Percentiles rank a stretch among this genome's conserved stretches.
These are phyloP conservation scores for Heliconius hermathena DNA, from an alignment of 1,140 invertebrate species.

Conservation along the genomic window DNA sequence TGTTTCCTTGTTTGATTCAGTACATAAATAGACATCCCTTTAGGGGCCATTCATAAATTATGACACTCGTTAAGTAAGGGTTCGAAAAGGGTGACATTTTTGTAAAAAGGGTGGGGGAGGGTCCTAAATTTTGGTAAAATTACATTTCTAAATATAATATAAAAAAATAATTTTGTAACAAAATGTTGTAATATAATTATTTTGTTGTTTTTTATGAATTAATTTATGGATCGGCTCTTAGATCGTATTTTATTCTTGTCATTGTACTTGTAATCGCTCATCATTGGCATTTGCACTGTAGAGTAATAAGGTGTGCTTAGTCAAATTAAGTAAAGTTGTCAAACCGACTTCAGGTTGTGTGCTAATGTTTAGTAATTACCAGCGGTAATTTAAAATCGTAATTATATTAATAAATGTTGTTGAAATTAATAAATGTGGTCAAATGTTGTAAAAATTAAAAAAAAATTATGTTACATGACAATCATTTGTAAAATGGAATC, in stretches of 20 bases:
- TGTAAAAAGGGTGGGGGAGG: too few relatives aligned
- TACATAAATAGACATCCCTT: neutral
- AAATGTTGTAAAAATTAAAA: constrained; percentile 24
- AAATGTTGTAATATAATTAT: too few relatives aligned
- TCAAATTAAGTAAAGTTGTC: constrained; percentile 61
- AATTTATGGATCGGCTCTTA: too few relatives aligned
- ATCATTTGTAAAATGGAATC: constrained; percentile 49
- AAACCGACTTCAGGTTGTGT: constrained; percentile 76
- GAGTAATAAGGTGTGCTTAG: constrained; percentile 60
- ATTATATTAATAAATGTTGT: constrained; percentile 29
- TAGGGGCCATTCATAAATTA: too few relatives aligned
- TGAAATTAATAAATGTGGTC: constrained; percentile 37
- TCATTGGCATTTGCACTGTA: constrained; percentile 52
- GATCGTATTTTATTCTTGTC: neutral
- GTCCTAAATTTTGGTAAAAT: too few relatives aligned
- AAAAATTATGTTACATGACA: constrained; percentile 41
- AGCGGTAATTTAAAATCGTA: constrained; percentile 34
- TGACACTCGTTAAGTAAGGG: too few relatives aligned
- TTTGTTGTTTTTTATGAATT: too few relatives aligned
- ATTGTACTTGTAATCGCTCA: constrained; percentile 46
- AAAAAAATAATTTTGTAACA: too few relatives aligned
- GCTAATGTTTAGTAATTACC: constrained; percentile 60
- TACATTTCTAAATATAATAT: too few relatives aligned
- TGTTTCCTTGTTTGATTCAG: neutral
- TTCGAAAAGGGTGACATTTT: too few relatives aligned